These are phyloP conservation scores for Diacarnus erythraeanus DNA, from an alignment of 37 sponge, comb jelly and placozoan species.

Conservation along the genomic window DNA sequence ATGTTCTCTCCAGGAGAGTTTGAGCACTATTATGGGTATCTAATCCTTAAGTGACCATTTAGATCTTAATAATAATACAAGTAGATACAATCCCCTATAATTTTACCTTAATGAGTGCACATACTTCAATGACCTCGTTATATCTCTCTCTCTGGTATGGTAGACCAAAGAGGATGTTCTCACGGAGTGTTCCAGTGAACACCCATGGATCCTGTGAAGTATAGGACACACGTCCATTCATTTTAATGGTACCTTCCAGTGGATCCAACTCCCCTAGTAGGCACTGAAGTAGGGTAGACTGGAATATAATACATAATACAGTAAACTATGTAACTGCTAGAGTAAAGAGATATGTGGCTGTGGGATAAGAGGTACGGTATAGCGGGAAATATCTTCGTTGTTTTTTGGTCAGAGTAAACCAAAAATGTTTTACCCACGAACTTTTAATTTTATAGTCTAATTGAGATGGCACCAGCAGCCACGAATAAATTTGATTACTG, in stretches of 20 bases:
- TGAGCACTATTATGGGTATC: not conserved
- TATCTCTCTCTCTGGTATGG: conserved; percentile 37
- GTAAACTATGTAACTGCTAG: no score
- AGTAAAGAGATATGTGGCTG: no score
- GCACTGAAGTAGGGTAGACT: conserved; percentile 71
- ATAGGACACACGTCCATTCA: conserved; percentile 55
- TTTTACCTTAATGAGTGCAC: conserved; percentile 65
- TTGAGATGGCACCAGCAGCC: no score
- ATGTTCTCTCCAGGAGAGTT: not conserved
- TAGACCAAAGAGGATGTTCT: conserved; percentile 72
- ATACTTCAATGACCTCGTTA: conserved; percentile 49
- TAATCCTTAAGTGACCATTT: no score
- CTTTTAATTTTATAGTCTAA: no score
- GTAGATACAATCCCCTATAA: no score
- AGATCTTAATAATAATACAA: no score
- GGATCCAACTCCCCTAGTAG: conserved; percentile 55
- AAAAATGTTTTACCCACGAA: no score
- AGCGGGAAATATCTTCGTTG: no score
- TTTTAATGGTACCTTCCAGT: conserved; percentile 33
- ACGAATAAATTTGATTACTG: no score
- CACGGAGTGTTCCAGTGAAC: conserved; percentile 71
- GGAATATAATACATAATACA: not conserved
- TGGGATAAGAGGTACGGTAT: no score
- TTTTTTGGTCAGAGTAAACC: no score
- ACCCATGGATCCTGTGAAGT: conserved; percentile 80